Conservation (phyloP, 2,113 vertebrate genomes). For the Neopipo cinnamomea region DNA sequence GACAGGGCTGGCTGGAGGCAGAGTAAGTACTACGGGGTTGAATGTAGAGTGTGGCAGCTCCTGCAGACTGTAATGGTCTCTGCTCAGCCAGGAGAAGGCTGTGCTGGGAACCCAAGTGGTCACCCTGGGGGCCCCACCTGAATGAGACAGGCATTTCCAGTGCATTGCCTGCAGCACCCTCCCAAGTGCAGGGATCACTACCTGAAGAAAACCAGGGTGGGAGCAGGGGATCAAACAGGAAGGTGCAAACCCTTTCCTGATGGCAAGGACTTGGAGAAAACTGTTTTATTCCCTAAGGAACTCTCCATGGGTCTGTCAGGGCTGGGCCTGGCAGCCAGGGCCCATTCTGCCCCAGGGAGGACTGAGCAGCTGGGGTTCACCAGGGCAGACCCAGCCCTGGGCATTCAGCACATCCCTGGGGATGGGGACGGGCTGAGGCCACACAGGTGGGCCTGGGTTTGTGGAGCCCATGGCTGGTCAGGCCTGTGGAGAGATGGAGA, state of each 20-base stretch:
- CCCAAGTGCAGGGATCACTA: neutral
- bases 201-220: neutral
- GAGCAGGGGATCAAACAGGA: neutral
- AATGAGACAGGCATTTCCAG: too few species aligned
- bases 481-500: neutral
- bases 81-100: neutral
- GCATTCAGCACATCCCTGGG: neutral
- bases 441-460: accelerated
- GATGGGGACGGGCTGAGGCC: too few species aligned
- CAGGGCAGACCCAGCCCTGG: accelerated
- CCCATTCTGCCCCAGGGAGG: neutral
- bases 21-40: neutral
- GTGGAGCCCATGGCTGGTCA: neutral
- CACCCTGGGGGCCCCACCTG: neutral
- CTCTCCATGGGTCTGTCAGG: neutral
- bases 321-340: neutral
- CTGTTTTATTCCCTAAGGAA: neutral
- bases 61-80: neutral
- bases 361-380: neutral
- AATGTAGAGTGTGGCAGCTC: neutral
- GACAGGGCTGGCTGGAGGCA: neutral
- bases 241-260: neutral
- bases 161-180: neutral
- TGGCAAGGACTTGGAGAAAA: neutral
- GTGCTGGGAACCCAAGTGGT: neutral